Base-by-base conservation (phyloP, 2,113 vertebrate species). In the Astatotilapia flaviijosephi region DNA sequence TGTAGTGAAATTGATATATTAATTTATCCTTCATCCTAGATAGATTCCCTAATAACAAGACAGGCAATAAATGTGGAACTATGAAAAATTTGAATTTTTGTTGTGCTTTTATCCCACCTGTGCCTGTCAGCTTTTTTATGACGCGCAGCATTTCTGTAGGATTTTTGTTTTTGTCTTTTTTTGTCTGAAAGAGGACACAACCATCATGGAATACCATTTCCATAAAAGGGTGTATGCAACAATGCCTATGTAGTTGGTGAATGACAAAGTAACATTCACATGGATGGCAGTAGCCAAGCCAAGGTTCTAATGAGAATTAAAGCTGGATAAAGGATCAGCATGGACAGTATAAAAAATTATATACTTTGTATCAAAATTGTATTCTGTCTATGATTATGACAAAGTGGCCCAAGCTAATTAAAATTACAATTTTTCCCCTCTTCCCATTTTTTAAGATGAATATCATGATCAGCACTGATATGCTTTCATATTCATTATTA, bases 21-120 rank as follows among this genome's bases (percentile, higher is more conserved):
- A 9, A 70, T 70, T 9, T 0, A 42, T 14, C 21, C 21, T 40
- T 0, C 35, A 6, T 70, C n/a, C 7, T 70, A 70, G n/a, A 42
- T 15, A 42, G 35, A 70, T 3, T 21, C n/a, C 28, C 14, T 3
- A 31, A 60, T 60, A 31, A 31, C 28, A 15, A 42, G 0, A 40
- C 35, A 14, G 33, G 6, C 11, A 42, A 42, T 45, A 17, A 6
- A 6, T 45, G 65, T 42, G 21, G 37, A 45, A 45, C 21, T 73
- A 40, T 23, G 8, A 14, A 45, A 73, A 73, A 26, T 26, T 6
- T 0, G 2, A 23, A 42, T 26, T 70, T 45, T 9, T 23, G 4
- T 40, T 3, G 11, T 14, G 4, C 19, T n/a, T 68, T 68, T 68
- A 40, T 68, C 33, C 2, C 19, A 68, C 62, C 33, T 68, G 33